Evolutionary conservation across 2,888 invertebrate genomes (phyloP).

Genomic region (Lissonota sp.): DNA sequence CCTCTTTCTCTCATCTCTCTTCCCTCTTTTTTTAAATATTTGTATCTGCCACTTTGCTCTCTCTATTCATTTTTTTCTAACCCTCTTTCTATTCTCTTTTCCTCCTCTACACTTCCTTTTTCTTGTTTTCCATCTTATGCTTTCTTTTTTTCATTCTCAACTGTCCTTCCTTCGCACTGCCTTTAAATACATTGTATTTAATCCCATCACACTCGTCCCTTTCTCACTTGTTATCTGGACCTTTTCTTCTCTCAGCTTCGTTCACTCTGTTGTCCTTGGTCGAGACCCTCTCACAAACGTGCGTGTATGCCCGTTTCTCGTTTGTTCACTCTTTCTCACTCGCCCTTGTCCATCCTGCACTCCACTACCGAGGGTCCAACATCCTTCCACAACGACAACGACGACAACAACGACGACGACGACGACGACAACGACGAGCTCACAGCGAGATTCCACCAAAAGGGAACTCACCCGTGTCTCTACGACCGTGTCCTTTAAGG

Average conservation of each 20-base stretch:
- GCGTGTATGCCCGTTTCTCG: constrained; percentile 39
- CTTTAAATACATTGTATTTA: constrained; percentile 45
- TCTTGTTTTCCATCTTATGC: background rate
- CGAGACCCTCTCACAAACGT: constrained; percentile 22
- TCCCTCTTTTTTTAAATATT: constrained; percentile 3
- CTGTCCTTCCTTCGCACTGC: constrained; percentile 30
- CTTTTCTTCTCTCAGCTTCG: constrained; percentile 28
- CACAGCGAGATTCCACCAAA: constrained; percentile 52
- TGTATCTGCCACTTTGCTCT: constrained; percentile 7
- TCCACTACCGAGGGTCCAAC: constrained; percentile 35
- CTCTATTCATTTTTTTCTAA: constrained; percentile 18
- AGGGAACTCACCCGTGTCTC: constrained; percentile 49
- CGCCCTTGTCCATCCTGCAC: constrained; percentile 23
- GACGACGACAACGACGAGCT: constrained; percentile 47
- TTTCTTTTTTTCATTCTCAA: constrained; percentile 13
- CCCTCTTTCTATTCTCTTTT: constrained; percentile 1
- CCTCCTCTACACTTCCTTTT: background rate
- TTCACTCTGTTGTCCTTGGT: constrained; percentile 54
- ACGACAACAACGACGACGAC: constrained; percentile 37
- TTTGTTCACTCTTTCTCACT: background rate
- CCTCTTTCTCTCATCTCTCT: background rate
- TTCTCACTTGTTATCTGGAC: constrained; percentile 33
- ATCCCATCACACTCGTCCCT: constrained; percentile 28
- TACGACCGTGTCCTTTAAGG: constrained; percentile 56
- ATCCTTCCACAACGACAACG: constrained; percentile 49